Evolutionary conservation across 2,113 vertebrate species (phyloP).

Genomic region (Rhinogobius similis): DNA sequence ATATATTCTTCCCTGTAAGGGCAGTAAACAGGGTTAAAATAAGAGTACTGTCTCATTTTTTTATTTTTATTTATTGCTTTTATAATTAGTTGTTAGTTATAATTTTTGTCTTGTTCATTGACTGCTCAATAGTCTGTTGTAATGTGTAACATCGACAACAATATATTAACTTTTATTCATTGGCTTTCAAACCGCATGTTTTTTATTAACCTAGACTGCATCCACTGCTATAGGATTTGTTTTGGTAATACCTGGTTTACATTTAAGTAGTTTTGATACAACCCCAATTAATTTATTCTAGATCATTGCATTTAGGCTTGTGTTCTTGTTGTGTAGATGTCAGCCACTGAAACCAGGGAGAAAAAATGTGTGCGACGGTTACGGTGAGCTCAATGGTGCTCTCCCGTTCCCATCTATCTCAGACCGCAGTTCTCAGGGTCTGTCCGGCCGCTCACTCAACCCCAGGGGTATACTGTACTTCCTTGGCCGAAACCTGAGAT

Average conservation of each 20-base stretch:
- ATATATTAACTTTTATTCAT: neutral
- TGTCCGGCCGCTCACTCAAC: slow-evolving; percentile 51
- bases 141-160: neutral
- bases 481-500: slow-evolving; percentile 61
- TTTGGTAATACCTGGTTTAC: neutral
- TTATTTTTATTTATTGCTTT: neutral
- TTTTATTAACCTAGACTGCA: neutral
- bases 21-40: too few species aligned
- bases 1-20: too few species aligned
- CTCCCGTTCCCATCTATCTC: slow-evolving; percentile 22
- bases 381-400: slow-evolving; percentile 8
- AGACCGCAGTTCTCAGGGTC: slow-evolving; percentile 11
- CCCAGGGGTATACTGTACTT: slow-evolving; percentile 40
- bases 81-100: neutral
- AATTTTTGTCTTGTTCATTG: neutral
- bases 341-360: neutral
- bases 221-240: neutral
- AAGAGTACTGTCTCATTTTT: too few species aligned
- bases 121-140: neutral
- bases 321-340: slow-evolving; percentile 9
- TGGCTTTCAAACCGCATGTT: too few species aligned
- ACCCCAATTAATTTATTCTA: too few species aligned
- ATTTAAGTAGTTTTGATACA: neutral
- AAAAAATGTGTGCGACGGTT: slow-evolving; percentile 15
- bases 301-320: neutral